Conservation (phyloP, 2,888 invertebrate genomes). For the Eubasilissa splendida region DNA sequence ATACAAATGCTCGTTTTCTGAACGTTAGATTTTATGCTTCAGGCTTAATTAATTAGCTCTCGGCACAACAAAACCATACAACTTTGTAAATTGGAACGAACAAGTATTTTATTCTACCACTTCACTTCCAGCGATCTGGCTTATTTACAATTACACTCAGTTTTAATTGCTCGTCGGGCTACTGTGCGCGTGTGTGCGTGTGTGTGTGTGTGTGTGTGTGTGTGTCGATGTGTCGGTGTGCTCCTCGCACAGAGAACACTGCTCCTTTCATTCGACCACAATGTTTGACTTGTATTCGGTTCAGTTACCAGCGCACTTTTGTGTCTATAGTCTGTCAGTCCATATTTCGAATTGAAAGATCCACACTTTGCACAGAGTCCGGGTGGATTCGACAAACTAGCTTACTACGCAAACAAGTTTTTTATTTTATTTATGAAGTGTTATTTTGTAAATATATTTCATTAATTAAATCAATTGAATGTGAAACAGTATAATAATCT, state of each 20-base stretch:
- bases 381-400: too few relatives aligned
- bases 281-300: background rate
- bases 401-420: too few relatives aligned
- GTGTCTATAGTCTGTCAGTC: background rate
- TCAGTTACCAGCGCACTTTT: background rate
- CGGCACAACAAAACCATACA: background rate
- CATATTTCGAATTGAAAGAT: background rate
- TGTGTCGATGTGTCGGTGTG: background rate
- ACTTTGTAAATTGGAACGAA: slow-evolving; percentile 17
- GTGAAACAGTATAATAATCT: too few relatives aligned
- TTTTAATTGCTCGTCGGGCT: background rate
- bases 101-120: slow-evolving; percentile 7
- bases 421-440: too few relatives aligned
- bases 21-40: too few relatives aligned
- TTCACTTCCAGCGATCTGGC: slow-evolving; percentile 18
- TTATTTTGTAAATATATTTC: too few relatives aligned
- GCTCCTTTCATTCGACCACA: slow-evolving; percentile 17
- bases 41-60: too few relatives aligned
- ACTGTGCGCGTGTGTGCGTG: background rate
- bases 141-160: slow-evolving; percentile 19
- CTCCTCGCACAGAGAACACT: slow-evolving; percentile 2
- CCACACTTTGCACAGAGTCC: too few relatives aligned
- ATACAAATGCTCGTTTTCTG: too few relatives aligned
- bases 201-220: too few relatives aligned
- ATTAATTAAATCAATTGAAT: too few relatives aligned